Conservation (phyloP, 2,113 vertebrate genomes). For the Salvelinus fontinalis region DNA sequence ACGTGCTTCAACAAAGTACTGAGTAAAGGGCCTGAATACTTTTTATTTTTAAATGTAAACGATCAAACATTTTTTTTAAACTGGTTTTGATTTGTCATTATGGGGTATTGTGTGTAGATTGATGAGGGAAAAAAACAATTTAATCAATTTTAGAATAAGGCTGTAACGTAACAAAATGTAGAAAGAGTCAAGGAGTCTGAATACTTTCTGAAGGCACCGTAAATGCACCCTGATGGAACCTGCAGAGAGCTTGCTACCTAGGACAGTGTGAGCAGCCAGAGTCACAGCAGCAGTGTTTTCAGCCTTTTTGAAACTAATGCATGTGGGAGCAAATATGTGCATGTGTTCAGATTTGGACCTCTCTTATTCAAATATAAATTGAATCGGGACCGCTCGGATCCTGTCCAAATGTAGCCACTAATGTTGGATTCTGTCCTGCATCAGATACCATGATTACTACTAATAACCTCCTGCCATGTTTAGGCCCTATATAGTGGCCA, state of each 20-base stretch:
- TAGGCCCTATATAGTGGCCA: constrained; percentile 45
- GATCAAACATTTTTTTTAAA: too few species aligned
- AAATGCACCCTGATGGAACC: constrained; percentile 55
- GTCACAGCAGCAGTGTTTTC: constrained; percentile 74
- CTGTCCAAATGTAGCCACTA: constrained; percentile 69
- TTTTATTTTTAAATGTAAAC: too few species aligned
- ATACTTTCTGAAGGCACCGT: not conserved
- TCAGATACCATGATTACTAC: constrained; percentile 72
- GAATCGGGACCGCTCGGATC: constrained; percentile 70
- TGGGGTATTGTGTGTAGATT: too few species aligned
- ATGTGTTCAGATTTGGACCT: constrained; percentile 74
- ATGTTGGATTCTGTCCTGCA: constrained; percentile 73
- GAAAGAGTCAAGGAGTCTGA: too few species aligned
- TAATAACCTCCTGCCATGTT: constrained; percentile 69
- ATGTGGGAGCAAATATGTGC: constrained; percentile 80
- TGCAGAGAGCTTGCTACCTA: constrained; percentile 79
- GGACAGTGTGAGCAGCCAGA: constrained; percentile 69
- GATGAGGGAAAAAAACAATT: too few species aligned
- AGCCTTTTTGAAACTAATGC: constrained; percentile 81
- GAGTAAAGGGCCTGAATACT: too few species aligned
- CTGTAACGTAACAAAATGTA: too few species aligned
- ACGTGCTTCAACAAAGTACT: too few species aligned
- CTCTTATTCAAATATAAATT: constrained; percentile 80
- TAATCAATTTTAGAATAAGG: too few species aligned
- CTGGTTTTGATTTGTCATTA: too few species aligned